Base-by-base conservation (phyloP, 1,140 invertebrate species). In the Zaprionus kolodkinae region DNA sequence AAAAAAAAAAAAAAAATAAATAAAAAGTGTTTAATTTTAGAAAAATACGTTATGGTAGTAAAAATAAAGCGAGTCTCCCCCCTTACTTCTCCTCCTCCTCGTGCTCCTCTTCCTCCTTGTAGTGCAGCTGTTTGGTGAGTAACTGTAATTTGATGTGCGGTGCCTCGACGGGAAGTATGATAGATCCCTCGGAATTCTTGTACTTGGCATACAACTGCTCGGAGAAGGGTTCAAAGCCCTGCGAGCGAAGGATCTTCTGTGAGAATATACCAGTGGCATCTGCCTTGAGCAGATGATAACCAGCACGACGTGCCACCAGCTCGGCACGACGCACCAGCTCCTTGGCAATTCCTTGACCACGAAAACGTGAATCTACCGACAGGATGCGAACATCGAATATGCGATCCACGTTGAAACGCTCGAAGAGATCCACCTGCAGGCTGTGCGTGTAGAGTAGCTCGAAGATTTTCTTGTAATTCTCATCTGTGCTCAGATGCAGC, bases 381-480 rank as follows among this genome's bases (percentile, higher is more conserved):
- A 97, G 94, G 71, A 97, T 97, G 54, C 96, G 94, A 75, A 96
- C 95, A 91, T 97, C 96, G 78, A 97, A 96, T n/a, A 97, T 94
- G 65, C 95, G 94, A 35, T 96, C 95, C 5, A 96, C 95, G 54
- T 94, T 89, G 91, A 95, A 96, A 57, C 94, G 95, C 3, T 78
- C 68, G 81, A 96, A 96, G 3, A 96, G 85, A 93, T 96, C 93
- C 38, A 95, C 76, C 63, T 94, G 93, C 40, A 94, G 92, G 73
- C 95, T 96, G 21, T 95, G 89, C n/a, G 93, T 93, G 78, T 95
- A 94, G 6, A 96, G 92, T 43, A 96, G 87, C 21, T 94, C 93
- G 77, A 96, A 96, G 67, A 96, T 96, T 72, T 93, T 94, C 78
- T 94, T 94, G 84, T 95, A 96, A 64, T 95, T 94, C 40, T 94